phyloP scores from a whole-genome alignment of 1,140 invertebrate species.

The Oryzaephilus surinamensis region DNA sequence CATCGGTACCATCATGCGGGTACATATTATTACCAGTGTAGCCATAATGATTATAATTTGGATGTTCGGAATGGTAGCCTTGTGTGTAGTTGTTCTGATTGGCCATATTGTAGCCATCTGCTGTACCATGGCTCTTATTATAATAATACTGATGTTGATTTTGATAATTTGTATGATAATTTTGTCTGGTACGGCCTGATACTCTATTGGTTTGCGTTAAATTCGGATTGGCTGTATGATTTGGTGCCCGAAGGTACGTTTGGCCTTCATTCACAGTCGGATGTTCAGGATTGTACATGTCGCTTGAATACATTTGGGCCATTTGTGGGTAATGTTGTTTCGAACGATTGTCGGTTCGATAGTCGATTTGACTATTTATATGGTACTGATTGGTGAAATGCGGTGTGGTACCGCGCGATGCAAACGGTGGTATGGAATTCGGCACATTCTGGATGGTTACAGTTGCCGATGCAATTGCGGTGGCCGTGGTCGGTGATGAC shows the following conservation, averaged over 20 bases:
- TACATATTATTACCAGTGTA: slow-evolving; percentile 26
- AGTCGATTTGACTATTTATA: slow-evolving; percentile 30
- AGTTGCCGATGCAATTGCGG: slow-evolving; percentile 44
- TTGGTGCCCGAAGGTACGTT: slow-evolving; percentile 37
- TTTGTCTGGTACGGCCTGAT: slow-evolving; percentile 23
- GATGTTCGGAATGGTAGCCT: slow-evolving; percentile 25
- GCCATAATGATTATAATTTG: slow-evolving; percentile 29
- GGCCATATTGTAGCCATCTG: slow-evolving; percentile 35
- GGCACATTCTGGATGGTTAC: slow-evolving; percentile 46
- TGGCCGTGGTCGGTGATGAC: slow-evolving; percentile 48
- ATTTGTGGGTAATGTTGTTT: slow-evolving; percentile 39
- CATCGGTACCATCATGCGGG: slow-evolving; percentile 21
- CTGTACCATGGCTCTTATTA: slow-evolving; percentile 34
- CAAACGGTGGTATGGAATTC: slow-evolving; percentile 44
- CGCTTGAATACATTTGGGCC: slow-evolving; percentile 35
- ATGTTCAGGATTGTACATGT: slow-evolving; percentile 41
- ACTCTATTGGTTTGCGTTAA: slow-evolving; percentile 12
- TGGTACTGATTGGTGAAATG: slow-evolving; percentile 32
- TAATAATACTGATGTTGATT: slow-evolving; percentile 37
- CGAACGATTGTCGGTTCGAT: slow-evolving; percentile 22
- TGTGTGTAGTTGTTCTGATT: slow-evolving; percentile 33
- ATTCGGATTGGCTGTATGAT: slow-evolving; percentile 3
- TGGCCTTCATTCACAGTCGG: slow-evolving; percentile 27
- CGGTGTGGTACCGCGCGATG: slow-evolving; percentile 38
- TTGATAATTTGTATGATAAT: slow-evolving; percentile 32